Evolutionary conservation across 1,140 invertebrate genomes (phyloP).

Genomic region (Rhysida immarginata): DNA sequence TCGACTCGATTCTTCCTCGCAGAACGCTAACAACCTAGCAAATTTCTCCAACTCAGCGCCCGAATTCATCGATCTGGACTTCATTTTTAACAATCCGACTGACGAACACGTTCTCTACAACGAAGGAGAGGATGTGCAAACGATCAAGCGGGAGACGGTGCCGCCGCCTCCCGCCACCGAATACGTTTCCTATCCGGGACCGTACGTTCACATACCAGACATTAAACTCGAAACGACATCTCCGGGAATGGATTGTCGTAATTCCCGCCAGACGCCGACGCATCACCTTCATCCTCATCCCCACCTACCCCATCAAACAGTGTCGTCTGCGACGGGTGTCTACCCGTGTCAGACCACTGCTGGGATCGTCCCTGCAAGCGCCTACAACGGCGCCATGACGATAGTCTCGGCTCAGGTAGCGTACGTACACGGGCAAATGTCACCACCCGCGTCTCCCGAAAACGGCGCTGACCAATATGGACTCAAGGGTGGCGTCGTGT

Average conservation of each 20-base stretch:
- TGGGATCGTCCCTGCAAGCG: neutral
- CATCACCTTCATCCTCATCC: neutral
- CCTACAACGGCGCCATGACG: conserved; percentile 21
- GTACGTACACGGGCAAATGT: conserved; percentile 32
- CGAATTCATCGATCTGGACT: conserved; percentile 2
- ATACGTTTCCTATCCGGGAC: neutral
- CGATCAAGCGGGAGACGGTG: neutral
- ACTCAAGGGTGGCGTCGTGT: neutral
- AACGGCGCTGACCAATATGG: conserved; percentile 16
- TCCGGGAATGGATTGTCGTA: neutral
- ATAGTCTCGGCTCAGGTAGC: conserved; percentile 17
- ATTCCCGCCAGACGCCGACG: neutral
- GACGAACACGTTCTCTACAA: neutral
- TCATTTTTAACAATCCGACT: neutral
- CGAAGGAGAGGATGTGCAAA: neutral
- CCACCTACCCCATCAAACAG: neutral
- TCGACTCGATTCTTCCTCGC: neutral
- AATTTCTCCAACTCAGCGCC: neutral
- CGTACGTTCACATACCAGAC: neutral
- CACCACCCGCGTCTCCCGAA: conserved; percentile 37
- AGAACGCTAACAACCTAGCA: neutral
- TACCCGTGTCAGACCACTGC: no score
- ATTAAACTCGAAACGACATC: neutral
- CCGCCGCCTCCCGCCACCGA: neutral
- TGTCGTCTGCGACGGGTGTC: no score